A percentile compares a stretch with the other conserved stretches of the same genome.
Evolutionary conservation across 1,140 invertebrate genomes (phyloP).

Genomic region (Eupeodes corollae): DNA sequence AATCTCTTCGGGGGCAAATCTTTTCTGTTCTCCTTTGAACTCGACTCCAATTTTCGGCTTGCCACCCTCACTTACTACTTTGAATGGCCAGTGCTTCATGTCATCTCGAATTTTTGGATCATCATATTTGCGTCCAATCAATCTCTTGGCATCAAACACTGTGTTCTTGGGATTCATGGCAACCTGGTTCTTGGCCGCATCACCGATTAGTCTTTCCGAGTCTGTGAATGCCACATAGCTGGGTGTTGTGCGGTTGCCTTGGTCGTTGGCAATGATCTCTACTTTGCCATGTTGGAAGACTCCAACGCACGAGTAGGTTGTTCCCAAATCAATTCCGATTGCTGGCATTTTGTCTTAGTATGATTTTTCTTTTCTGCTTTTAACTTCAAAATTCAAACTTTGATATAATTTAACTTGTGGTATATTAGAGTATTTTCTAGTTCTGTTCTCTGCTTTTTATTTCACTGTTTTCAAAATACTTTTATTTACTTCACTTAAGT

Average conservation of each 20-base stretch:
- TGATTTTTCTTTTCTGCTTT: not conserved
- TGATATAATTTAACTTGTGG: too few species aligned
- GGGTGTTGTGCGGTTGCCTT: slow-evolving; percentile 91
- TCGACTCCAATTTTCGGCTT: slow-evolving; percentile 61
- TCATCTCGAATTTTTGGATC: slow-evolving; percentile 61
- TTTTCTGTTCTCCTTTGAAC: slow-evolving; percentile 61
- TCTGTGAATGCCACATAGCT: slow-evolving; percentile 95
- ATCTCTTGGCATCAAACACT: slow-evolving; percentile 43
- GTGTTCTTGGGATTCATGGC: slow-evolving; percentile 35
- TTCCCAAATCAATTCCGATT: slow-evolving; percentile 66
- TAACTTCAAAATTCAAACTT: too few species aligned
- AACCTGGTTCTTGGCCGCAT: slow-evolving; percentile 67
- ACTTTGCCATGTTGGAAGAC: slow-evolving; percentile 76
- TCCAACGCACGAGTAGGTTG: slow-evolving; percentile 68
- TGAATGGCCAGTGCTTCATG: slow-evolving; percentile 67
- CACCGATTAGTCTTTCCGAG: slow-evolving; percentile 88
- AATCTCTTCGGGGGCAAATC: slow-evolving; percentile 65
- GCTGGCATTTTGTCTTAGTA: slow-evolving; percentile 39
- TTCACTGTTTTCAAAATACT: too few species aligned
- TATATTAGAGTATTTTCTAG: too few species aligned
- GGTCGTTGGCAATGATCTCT: slow-evolving; percentile 88
- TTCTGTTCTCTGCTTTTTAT: too few species aligned
- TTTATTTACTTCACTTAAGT: too few species aligned
- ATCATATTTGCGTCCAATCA: slow-evolving; percentile 55
- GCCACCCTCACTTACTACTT: slow-evolving; percentile 50